Conservation (phyloP, 2,888 invertebrate genomes). For the Patella depressa region DNA sequence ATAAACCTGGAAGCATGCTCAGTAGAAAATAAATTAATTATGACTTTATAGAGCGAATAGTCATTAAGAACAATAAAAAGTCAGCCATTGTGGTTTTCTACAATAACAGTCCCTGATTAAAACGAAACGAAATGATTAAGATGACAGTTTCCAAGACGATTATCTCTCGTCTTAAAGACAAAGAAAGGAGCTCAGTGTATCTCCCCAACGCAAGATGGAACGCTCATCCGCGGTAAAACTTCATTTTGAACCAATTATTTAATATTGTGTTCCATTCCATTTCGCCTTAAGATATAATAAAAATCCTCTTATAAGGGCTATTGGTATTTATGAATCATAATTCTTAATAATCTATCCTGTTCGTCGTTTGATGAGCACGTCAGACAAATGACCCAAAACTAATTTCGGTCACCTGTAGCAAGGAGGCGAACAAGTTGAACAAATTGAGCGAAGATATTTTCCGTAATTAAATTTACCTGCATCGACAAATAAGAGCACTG, state of each 20-base stretch:
- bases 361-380: constrained; percentile 5
- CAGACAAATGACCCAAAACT: not conserved
- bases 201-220: not conserved
- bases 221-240: not conserved
- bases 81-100: too few species aligned
- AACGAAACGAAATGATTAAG: too few species aligned
- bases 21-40: too few species aligned
- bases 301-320: not conserved
- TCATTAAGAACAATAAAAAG: too few species aligned
- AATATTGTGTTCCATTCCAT: constrained; percentile 9
- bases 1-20: too few species aligned
- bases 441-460: constrained; percentile 8
- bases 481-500: not conserved
- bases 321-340: not conserved
- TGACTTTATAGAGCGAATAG: too few species aligned
- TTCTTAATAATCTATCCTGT: not conserved
- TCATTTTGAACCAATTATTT: constrained; percentile 8
- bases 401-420: not conserved
- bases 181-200: too few species aligned
- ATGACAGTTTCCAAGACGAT: too few species aligned
- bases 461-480: constrained; percentile 11
- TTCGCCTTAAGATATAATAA: constrained; percentile 9
- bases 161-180: too few species aligned
- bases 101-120: too few species aligned
- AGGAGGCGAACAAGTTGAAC: not conserved